Evolutionary conservation across 2,113 vertebrate genomes (phyloP).

Genomic region (Takifugu flavidus): DNA sequence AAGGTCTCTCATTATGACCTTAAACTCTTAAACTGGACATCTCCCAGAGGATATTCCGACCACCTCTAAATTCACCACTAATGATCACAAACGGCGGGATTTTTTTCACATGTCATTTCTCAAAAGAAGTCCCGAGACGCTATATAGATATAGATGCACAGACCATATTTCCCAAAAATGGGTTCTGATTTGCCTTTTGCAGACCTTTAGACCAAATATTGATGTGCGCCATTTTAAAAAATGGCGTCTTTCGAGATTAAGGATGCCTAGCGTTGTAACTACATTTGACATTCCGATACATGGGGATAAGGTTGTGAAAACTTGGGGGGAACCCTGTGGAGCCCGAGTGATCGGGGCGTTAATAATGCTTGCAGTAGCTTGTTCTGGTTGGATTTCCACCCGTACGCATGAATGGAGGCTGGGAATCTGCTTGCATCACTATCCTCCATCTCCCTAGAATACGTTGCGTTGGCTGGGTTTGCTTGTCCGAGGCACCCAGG

Average conservation of each 20-base stretch:
- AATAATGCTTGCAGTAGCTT: conserved; percentile 32
- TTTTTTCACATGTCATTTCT: too few relatives aligned
- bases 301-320: conserved; percentile 26
- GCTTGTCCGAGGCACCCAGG: neutral
- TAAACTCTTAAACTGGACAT: neutral
- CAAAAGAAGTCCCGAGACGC: too few relatives aligned
- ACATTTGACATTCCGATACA: conserved; percentile 8
- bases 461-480: conserved; percentile 17
- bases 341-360: conserved; percentile 22
- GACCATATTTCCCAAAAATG: too few relatives aligned
- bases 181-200: too few relatives aligned
- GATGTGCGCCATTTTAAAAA: conserved; percentile 53
- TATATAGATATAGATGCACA: too few relatives aligned
- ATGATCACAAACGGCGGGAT: too few relatives aligned
- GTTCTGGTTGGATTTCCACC: conserved; percentile 28
- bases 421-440: conserved; percentile 70
- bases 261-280: conserved; percentile 11
- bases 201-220: conserved; percentile 4
- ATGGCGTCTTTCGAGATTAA: neutral
- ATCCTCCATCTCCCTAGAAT: conserved; percentile 47
- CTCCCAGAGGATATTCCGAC: too few relatives aligned
- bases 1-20: neutral
- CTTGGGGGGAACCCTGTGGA: neutral
- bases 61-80: too few relatives aligned
- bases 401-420: conserved; percentile 64